A percentile compares a stretch with the other conserved stretches of the same genome.
These are phyloP conservation scores for Prenolepis imparis DNA, from an alignment of 2,888 invertebrate genomes.

Conservation along the genomic window DNA sequence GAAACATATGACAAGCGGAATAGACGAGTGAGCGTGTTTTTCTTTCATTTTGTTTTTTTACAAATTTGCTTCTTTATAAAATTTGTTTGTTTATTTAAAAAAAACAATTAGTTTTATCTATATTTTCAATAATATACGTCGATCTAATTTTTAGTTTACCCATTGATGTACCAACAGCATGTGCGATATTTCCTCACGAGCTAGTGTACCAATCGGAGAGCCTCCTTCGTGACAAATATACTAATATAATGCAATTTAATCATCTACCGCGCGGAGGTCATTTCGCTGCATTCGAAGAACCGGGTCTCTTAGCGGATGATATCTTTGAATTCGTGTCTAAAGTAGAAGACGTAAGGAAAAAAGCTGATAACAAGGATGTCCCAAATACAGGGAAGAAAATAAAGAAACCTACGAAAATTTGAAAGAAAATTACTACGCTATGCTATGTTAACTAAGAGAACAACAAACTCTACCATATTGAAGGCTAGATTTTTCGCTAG, in stretches of 20 bases:
- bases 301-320: conserved; percentile 91
- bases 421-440: not conserved
- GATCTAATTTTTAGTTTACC: conserved; percentile 88
- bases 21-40: conserved; percentile 85
- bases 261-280: conserved; percentile 92
- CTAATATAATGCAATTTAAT: conserved; percentile 90
- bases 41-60: not conserved
- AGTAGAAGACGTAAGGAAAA: conserved; percentile 53
- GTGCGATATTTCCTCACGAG: conserved; percentile 92
- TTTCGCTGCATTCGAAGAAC: conserved; percentile 94
- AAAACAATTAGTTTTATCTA: not conserved
- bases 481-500: not conserved
- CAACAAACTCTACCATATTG: not conserved
- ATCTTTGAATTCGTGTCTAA: conserved; percentile 89
- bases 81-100: not conserved
- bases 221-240: conserved; percentile 88
- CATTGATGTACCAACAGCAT: conserved; percentile 91
- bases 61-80: not conserved
- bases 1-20: conserved; percentile 76
- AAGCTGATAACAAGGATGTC: conserved; percentile 21
- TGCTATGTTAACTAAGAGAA: not conserved
- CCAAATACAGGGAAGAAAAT: conserved; percentile 51
- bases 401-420: conserved; percentile 44
- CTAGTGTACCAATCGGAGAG: conserved; percentile 88
- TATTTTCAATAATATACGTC: conserved; percentile 39